Evolutionary conservation across 2,113 vertebrate species (phyloP).

Genomic region (Apodemus sylvaticus): DNA sequence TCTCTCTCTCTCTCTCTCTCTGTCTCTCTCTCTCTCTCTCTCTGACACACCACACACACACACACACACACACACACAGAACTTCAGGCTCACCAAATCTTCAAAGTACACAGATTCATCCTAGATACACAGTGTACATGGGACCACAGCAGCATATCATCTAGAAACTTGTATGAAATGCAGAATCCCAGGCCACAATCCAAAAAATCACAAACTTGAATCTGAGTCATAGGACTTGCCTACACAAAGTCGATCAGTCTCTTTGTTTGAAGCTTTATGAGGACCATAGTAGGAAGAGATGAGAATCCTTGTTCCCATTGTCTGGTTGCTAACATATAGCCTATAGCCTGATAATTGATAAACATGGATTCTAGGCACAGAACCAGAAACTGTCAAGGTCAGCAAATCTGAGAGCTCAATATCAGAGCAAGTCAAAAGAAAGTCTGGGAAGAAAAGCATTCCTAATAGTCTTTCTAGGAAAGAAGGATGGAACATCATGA

Average conservation of each 20-base stretch:
- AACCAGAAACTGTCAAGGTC: background rate
- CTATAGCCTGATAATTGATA: background rate
- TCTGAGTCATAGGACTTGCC: background rate
- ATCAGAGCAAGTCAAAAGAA: background rate
- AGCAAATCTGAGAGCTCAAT: background rate
- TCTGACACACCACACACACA: no score
- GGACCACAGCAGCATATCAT: background rate
- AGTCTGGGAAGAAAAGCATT: background rate
- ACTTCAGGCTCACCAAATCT: background rate
- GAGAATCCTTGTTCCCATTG: background rate
- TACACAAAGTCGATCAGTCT: accelerated
- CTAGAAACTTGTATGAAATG: background rate
- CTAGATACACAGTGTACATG: background rate
- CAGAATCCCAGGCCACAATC: background rate
- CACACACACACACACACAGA: background rate
- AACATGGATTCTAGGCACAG: background rate
- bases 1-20: no score
- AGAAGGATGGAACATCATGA: background rate
- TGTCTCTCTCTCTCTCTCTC: no score
- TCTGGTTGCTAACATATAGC: background rate
- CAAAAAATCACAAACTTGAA: background rate
- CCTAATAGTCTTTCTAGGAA: background rate
- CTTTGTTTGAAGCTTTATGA: background rate
- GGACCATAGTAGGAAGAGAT: background rate
- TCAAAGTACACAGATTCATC: background rate